Evolutionary conservation across 1,140 invertebrate species (phyloP).

Genomic region (Steinernema feltiae): DNA sequence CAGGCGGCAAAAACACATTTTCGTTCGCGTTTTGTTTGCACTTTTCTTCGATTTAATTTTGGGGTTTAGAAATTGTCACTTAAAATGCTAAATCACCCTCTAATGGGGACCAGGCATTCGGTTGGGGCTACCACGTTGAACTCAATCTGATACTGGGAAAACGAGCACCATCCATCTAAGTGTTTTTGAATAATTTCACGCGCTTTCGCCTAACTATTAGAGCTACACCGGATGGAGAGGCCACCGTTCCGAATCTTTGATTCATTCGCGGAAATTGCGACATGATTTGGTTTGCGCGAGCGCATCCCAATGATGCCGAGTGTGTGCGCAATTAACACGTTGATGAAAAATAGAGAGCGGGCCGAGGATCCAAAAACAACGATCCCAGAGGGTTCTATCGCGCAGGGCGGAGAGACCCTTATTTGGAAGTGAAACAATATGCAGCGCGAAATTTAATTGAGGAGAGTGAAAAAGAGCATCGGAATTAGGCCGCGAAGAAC

Average conservation of each 20-base stretch:
- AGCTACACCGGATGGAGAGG: not conserved
- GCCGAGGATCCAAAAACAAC: not conserved
- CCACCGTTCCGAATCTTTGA: not conserved
- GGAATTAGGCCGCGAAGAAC: too few species aligned
- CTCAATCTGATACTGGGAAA: too few species aligned
- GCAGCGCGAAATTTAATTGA: not conserved
- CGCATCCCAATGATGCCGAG: not conserved
- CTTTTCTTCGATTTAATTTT: not conserved
- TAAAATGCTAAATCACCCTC: constrained; percentile 6
- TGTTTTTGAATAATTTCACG: too few species aligned
- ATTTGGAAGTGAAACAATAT: not conserved
- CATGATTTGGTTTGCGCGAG: not conserved
- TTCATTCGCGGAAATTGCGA: not conserved
- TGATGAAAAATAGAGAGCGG: not conserved
- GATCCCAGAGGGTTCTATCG: not conserved
- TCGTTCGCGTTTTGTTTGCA: constrained; percentile 1
- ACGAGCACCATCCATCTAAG: too few species aligned
- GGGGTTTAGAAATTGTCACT: not conserved
- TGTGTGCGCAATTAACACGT: not conserved
- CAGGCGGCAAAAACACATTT: not conserved
- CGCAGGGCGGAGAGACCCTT: not conserved
- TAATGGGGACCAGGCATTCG: too few species aligned
- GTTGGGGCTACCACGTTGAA: too few species aligned
- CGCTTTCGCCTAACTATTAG: too few species aligned
- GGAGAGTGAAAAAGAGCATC: not conserved